Percentiles rank a stretch among this genome's conserved stretches.
phyloP scores from a whole-genome alignment of 2,888 invertebrate genomes.

The Calephelis perditalis region DNA sequence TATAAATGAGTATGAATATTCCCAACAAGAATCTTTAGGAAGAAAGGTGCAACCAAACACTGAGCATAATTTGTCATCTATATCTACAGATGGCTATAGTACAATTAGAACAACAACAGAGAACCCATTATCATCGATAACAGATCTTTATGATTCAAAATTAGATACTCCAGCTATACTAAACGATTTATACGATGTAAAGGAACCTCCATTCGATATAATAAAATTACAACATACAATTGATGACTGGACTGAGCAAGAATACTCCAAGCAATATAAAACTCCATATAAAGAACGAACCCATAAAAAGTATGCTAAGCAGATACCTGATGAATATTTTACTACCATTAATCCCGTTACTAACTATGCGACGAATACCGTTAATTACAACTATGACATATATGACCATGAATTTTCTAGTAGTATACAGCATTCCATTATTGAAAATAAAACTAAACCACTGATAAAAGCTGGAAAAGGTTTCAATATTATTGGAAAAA shows the following conservation, averaged over 20 bases:
- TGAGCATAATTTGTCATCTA: conserved; percentile 38
- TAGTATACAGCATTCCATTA: conserved; percentile 61
- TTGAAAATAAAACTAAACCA: conserved; percentile 47
- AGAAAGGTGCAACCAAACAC: conserved; percentile 68
- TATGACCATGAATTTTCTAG: conserved; percentile 71
- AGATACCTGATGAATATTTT: conserved; percentile 87
- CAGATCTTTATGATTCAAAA: conserved; percentile 73
- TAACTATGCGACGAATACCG: conserved; percentile 49
- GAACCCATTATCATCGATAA: conserved; percentile 38
- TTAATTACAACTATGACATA: conserved; percentile 53
- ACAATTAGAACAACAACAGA: conserved; percentile 48
- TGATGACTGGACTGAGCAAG: conserved; percentile 90
- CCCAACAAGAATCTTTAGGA: conserved; percentile 58
- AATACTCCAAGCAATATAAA: conserved; percentile 78
- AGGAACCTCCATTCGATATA: conserved; percentile 82
- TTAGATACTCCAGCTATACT: conserved; percentile 55
- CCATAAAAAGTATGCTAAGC: conserved; percentile 81
- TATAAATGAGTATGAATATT: conserved; percentile 34
- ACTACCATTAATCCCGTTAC: conserved; percentile 77
- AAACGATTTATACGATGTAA: conserved; percentile 61
- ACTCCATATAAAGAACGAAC: conserved; percentile 70
- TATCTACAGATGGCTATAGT: conserved; percentile 44
- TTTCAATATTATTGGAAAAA: conserved; percentile 56
- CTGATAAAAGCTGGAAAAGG: conserved; percentile 43
- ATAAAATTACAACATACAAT: conserved; percentile 88